Evolutionary conservation across 2,797 vertebrate genomes (phyloP).

Genomic region (Hypotaenidia philippensis): DNA sequence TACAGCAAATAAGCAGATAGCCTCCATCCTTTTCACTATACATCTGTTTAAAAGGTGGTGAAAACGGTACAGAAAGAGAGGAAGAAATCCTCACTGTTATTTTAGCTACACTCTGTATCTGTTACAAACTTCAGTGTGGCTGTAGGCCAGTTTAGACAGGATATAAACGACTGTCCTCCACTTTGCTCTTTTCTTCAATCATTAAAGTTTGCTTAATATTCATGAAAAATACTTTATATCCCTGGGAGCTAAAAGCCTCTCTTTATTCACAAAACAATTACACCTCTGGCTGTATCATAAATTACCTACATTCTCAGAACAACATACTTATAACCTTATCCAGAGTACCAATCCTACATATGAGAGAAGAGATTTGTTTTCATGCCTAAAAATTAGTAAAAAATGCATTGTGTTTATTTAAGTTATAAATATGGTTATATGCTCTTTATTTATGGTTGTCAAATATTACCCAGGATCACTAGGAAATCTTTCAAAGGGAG

Average conservation of each 20-base stretch:
- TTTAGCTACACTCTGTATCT: background rate
- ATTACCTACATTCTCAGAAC: conserved; percentile 9
- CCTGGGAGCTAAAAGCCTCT: conserved; percentile 23
- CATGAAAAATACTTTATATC: conserved; percentile 20
- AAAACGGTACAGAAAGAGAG: background rate
- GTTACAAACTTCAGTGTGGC: background rate
- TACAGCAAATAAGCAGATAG: background rate
- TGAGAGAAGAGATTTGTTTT: background rate
- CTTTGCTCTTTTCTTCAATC: conserved; percentile 24
- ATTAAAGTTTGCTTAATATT: conserved; percentile 64
- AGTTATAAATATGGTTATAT: background rate
- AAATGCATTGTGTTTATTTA: background rate
- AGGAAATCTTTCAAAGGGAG: conserved; percentile 21
- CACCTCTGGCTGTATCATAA: conserved; percentile 25
- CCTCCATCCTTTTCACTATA: background rate
- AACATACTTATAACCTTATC: background rate
- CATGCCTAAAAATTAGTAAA: conserved; percentile 3
- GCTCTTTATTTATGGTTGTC: background rate
- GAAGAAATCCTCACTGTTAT: background rate
- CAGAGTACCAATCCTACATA: background rate
- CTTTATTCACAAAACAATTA: conserved; percentile 48
- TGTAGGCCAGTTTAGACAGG: conserved; percentile 16
- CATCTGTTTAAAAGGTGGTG: background rate
- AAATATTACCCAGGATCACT: background rate
- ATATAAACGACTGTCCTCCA: background rate